Base-by-base conservation (phyloP, 2,888 invertebrate genomes). In the Thymelicus lineola region DNA sequence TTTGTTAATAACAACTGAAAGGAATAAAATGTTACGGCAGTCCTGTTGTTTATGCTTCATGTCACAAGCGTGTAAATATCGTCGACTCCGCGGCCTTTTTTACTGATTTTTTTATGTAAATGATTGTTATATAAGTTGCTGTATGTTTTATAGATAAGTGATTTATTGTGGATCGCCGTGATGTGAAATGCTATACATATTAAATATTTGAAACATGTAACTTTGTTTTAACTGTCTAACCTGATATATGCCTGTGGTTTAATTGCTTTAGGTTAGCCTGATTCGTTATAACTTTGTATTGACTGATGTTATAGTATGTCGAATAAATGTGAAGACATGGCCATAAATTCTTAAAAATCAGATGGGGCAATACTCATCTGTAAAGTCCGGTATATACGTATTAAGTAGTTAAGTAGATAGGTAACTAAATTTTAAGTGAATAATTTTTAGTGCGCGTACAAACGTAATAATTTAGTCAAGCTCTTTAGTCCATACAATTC, bases 131-230 rank as follows among this genome's bases (percentile, higher is more conserved):
- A 50, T 64, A 64, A 55, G 38, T 64, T 64, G 55, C 42, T 55
- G 64, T 64, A 64, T 42, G 63, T 50, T 62, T 50, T 62, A 65
- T 65, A 42, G 6, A 35, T 61, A 63, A 63, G 53, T 63, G 63
- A 53, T 63, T 63, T 50, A 62, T 48, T 48, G 66, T 60, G 53
- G 38, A 60, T 53, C 66, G 66, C 53, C 50, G 60, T 60, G 65
- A 58, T 46, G 65, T 66, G 60, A 50, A 67, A 67, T 60, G 66
- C 66, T 65, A 66, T 60, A 66, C 60, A 66, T 66, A 66, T 66
- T 66, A 66, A 66, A 66, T 66, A 66, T 66, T 66, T 66, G 60
- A 66, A 66, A 66, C 60, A 17, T 38, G 38, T 50, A 17, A n/a
- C 15, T 9, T 48, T 48, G 28, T 38, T 38, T 59, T 59, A 38